Percentiles rank a stretch among this genome's conserved stretches.
These are phyloP conservation scores for Sebastes alutus DNA, from an alignment of 2,797 vertebrate species.

Conservation along the genomic window DNA sequence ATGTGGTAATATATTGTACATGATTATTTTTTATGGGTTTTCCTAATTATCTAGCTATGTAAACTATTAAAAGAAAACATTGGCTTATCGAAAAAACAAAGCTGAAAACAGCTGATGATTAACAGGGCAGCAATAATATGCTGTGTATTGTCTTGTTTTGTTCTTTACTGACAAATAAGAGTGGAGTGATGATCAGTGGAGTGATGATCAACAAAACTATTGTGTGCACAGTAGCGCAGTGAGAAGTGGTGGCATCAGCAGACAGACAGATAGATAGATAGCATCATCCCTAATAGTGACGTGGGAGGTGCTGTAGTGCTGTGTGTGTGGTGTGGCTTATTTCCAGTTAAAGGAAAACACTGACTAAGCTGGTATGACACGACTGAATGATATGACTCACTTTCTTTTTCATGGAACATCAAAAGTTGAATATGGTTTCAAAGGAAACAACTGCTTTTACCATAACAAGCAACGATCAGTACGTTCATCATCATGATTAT, in stretches of 20 bases:
- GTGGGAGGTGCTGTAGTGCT: conserved; percentile 36
- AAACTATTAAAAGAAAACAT: not conserved
- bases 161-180: not conserved
- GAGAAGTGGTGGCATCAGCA: not conserved
- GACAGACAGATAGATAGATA: conserved; percentile 2
- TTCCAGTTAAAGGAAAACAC: conserved; percentile 62
- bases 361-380: conserved; percentile 50
- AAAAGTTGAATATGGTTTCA: not conserved
- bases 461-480: not conserved
- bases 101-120: not conserved
- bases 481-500: no score
- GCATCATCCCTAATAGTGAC: conserved; percentile 26
- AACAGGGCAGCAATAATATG: not conserved
- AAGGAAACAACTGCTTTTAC: conserved; percentile 21
- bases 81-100: not conserved
- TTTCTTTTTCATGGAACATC: conserved; percentile 26
- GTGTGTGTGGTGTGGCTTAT: conserved; percentile 26
- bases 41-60: not conserved
- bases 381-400: conserved; percentile 56
- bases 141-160: not conserved
- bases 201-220: no score
- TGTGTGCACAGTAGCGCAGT: not conserved
- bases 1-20: not conserved
- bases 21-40: not conserved
- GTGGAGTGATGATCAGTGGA: not conserved